phyloP scores from a whole-genome alignment of 2,888 invertebrate genomes.

The Ormyrus rosae region DNA sequence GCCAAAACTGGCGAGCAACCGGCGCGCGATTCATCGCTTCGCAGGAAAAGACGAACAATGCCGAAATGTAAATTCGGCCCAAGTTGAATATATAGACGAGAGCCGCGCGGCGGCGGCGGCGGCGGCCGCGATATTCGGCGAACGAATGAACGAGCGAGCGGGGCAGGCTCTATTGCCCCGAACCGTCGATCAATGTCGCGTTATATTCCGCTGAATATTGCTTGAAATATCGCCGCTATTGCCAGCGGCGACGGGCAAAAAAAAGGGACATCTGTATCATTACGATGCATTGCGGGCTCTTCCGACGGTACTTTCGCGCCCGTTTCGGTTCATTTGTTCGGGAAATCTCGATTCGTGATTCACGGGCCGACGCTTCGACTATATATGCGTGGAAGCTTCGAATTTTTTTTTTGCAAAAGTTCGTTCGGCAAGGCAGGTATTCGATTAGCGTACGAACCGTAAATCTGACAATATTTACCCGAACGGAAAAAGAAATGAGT shows the following conservation, averaged over 20 bases:
- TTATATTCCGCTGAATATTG: slow-evolving; percentile 50
- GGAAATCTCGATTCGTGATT: too few species aligned
- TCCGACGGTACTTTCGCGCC: too few species aligned
- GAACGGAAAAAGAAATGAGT: slow-evolving; percentile 13
- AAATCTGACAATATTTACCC: slow-evolving; percentile 31
- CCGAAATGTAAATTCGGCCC: slow-evolving; percentile 54
- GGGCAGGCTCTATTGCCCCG: slow-evolving; percentile 12
- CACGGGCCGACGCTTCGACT: too few species aligned
- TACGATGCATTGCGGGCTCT: background rate
- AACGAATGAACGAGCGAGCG: background rate
- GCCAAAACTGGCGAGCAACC: slow-evolving; percentile 64
- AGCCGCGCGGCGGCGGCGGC: too few species aligned
- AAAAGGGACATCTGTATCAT: slow-evolving; percentile 50
- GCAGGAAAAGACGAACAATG: slow-evolving; percentile 71
- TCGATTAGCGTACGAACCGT: too few species aligned
- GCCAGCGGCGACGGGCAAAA: slow-evolving; percentile 39
- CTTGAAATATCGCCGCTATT: slow-evolving; percentile 54
- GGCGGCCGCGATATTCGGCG: slow-evolving; percentile 25
- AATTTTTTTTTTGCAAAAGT: too few species aligned
- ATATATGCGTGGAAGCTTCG: too few species aligned
- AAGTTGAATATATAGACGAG: slow-evolving; percentile 24
- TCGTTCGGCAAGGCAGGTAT: too few species aligned
- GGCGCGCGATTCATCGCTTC: slow-evolving; percentile 63
- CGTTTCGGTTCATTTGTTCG: too few species aligned
- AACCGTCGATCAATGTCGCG: slow-evolving; percentile 56